phyloP scores from a whole-genome alignment of 2,113 vertebrate species.

The Gnathonemus echidnorhynchus region DNA sequence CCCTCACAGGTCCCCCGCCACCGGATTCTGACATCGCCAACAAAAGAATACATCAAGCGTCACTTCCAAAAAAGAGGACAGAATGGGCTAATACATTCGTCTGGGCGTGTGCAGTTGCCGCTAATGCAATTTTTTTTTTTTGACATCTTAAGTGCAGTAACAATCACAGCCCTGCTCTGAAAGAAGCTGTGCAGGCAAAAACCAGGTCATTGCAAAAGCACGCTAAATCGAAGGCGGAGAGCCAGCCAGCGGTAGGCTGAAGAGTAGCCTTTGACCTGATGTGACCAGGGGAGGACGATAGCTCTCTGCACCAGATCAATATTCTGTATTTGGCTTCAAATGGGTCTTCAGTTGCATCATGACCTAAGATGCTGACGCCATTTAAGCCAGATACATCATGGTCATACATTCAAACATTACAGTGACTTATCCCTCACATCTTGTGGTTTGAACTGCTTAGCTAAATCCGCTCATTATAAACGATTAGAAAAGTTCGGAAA shows the following conservation, averaged over 20 bases:
- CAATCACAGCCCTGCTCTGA: slow-evolving; percentile 30
- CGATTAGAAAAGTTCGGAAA: neutral
- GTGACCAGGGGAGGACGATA: slow-evolving; percentile 37
- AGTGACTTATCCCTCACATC: neutral
- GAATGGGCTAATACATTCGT: slow-evolving; percentile 37
- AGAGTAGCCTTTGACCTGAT: slow-evolving; percentile 50
- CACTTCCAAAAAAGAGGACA: slow-evolving; percentile 36
- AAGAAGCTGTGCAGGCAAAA: slow-evolving; percentile 27
- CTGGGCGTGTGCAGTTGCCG: slow-evolving; percentile 25
- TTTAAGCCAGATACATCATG: neutral
- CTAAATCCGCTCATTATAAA: neutral
- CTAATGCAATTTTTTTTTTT: slow-evolving; percentile 44
- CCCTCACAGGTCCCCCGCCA: slow-evolving; percentile 27
- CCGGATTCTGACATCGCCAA: slow-evolving; percentile 40
- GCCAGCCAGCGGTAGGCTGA: slow-evolving; percentile 22
- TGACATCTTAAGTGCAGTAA: slow-evolving; percentile 43
- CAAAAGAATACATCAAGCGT: slow-evolving; percentile 51
- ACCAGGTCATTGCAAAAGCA: slow-evolving; percentile 15
- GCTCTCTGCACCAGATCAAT: slow-evolving; percentile 53
- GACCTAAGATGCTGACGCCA: neutral
- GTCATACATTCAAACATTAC: too few relatives aligned
- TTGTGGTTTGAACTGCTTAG: neutral
- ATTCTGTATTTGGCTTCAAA: slow-evolving; percentile 43
- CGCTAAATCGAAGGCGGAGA: slow-evolving; percentile 35
- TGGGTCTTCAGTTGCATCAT: slow-evolving; percentile 36